These are phyloP conservation scores for Orthosia incerta DNA, from an alignment of 2,888 invertebrate species.

Conservation along the genomic window DNA sequence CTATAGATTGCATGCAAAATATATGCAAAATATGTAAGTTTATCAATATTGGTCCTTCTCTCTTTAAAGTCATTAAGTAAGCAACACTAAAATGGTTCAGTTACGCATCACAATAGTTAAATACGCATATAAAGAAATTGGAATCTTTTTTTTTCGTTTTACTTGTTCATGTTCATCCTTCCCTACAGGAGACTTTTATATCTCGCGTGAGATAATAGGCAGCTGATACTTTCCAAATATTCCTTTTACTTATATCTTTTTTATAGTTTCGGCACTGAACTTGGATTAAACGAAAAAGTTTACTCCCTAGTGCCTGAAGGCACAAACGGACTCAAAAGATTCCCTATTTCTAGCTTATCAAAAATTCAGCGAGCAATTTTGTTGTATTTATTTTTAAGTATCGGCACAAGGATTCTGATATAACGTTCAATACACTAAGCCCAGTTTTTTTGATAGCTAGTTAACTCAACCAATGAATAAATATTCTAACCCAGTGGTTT, in stretches of 20 bases:
- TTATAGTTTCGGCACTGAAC: constrained; percentile 35
- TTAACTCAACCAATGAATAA: too few relatives aligned
- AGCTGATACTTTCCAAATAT: constrained; percentile 43
- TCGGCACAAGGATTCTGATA: background rate
- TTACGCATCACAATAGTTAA: constrained; percentile 4
- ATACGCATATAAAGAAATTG: too few relatives aligned
- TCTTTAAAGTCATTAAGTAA: background rate
- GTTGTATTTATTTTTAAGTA: constrained; percentile 31
- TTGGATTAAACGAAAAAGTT: constrained; percentile 42
- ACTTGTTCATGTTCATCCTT: constrained; percentile 19
- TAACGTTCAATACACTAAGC: background rate
- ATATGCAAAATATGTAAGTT: too few relatives aligned
- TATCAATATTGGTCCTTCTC: constrained; percentile 1
- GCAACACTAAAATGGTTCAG: constrained; percentile 15
- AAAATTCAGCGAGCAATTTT: constrained; percentile 16
- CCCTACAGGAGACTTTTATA: constrained; percentile 13
- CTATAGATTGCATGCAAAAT: too few relatives aligned
- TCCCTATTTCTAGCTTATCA: constrained; percentile 19
- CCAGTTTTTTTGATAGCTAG: too few relatives aligned
- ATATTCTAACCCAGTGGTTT: too few relatives aligned
- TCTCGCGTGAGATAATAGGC: constrained; percentile 40
- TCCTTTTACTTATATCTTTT: constrained; percentile 34
- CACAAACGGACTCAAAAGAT: constrained; percentile 23
- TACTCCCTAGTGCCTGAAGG: constrained; percentile 37
- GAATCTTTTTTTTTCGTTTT: background rate